Percentiles rank a stretch among this genome's conserved stretches.
These are phyloP conservation scores for Silurus asotus DNA, from an alignment of 2,113 vertebrate genomes.

Conservation along the genomic window DNA sequence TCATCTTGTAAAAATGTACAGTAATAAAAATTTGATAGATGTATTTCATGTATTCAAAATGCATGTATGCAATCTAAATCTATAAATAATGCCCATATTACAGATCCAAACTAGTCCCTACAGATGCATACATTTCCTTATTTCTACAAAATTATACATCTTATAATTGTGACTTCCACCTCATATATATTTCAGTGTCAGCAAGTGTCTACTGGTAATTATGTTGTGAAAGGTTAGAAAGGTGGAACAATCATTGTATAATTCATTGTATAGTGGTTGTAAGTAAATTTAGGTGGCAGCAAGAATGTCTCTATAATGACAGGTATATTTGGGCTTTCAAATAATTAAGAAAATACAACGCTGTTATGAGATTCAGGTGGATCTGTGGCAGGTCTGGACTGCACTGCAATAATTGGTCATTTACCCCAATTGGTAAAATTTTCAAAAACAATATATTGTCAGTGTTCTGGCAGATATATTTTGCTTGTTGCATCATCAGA, in stretches of 20 bases:
- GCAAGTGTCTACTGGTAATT: not conserved
- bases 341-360: not conserved
- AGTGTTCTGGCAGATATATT: not conserved
- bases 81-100: too few species aligned
- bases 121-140: not conserved
- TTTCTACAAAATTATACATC: not conserved
- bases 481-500: not conserved
- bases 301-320: not conserved
- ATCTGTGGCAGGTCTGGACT: not conserved
- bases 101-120: too few species aligned
- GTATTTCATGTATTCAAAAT: too few species aligned
- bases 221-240: not conserved
- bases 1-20: too few species aligned
- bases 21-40: too few species aligned
- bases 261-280: not conserved
- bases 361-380: too few species aligned
- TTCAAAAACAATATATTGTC: not conserved
- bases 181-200: not conserved
- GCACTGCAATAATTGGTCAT: not conserved
- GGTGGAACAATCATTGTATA: not conserved
- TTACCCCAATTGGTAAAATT: not conserved
- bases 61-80: too few species aligned
- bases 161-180: not conserved
- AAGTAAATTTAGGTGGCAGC: not conserved
- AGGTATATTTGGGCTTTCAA: not conserved